phyloP scores from a whole-genome alignment of 2,797 vertebrate genomes.

The Clamator glandarius region DNA sequence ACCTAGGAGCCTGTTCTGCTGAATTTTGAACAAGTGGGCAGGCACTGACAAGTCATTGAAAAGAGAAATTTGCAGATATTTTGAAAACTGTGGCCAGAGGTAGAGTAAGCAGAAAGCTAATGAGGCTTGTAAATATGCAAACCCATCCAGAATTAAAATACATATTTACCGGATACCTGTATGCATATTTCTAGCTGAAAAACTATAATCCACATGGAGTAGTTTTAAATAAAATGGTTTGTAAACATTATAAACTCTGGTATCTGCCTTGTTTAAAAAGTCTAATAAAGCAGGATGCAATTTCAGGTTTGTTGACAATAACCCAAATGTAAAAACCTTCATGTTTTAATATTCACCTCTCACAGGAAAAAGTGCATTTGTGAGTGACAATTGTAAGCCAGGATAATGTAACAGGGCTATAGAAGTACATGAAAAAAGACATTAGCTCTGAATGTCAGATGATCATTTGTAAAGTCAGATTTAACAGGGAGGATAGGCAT shows the following conservation, averaged over 20 bases:
- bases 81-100: constrained; percentile 18
- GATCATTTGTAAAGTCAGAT: neutral
- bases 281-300: neutral
- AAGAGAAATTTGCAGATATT: constrained; percentile 17
- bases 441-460: neutral
- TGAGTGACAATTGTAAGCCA: neutral
- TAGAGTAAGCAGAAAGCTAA: neutral
- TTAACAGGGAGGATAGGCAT: neutral
- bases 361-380: neutral
- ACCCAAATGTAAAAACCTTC: neutral
- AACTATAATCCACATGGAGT: neutral
- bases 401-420: neutral
- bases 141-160: neutral
- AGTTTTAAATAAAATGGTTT: neutral
- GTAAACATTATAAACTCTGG: neutral
- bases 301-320: neutral
- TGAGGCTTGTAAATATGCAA: neutral
- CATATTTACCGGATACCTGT: neutral
- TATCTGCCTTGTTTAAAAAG: neutral
- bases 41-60: constrained; percentile 39
- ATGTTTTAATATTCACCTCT: neutral
- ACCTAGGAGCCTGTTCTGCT: constrained; percentile 56
- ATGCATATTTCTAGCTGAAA: neutral
- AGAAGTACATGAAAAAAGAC: neutral
- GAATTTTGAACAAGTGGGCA: constrained; percentile 59